These are phyloP conservation scores for Hemicordylus capensis DNA, from an alignment of 2,113 vertebrate genomes.

Conservation along the genomic window DNA sequence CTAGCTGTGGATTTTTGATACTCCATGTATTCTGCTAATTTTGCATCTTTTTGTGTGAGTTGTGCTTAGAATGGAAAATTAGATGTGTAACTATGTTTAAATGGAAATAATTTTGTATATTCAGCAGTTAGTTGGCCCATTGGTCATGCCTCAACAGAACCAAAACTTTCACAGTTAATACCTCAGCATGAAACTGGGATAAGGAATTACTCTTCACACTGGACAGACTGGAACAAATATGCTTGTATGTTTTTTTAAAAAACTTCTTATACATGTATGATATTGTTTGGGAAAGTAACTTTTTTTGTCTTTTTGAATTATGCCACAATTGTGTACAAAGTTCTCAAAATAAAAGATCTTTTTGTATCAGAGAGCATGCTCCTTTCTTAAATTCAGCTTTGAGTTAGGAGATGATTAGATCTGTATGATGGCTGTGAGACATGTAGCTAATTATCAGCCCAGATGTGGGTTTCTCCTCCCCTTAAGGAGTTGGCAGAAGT, in stretches of 20 bases:
- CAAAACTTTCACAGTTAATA: slow-evolving; percentile 76
- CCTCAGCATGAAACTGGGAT: slow-evolving; percentile 69
- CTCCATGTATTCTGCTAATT: background rate
- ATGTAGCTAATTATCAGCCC: background rate
- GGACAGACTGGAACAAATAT: slow-evolving; percentile 71
- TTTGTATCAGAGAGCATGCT: slow-evolving; percentile 47
- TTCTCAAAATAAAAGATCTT: slow-evolving; percentile 78
- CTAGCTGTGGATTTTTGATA: slow-evolving; percentile 17
- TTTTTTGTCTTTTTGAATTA: slow-evolving; percentile 68
- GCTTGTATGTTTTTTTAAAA: slow-evolving; percentile 43
- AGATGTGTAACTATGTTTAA: slow-evolving; percentile 26
- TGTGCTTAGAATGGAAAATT: slow-evolving; percentile 46
- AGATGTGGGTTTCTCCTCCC: background rate
- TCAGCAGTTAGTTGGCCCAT: slow-evolving; percentile 24
- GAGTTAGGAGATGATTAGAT: background rate
- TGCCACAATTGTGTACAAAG: slow-evolving; percentile 71
- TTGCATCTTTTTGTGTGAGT: slow-evolving; percentile 27
- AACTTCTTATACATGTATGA: slow-evolving; percentile 53
- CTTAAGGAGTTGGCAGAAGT: background rate
- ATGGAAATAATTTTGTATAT: slow-evolving; percentile 31
- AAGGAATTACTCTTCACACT: slow-evolving; percentile 57
- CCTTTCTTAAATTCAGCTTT: background rate
- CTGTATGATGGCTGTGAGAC: background rate
- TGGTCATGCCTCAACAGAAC: slow-evolving; percentile 49
- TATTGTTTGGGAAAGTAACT: slow-evolving; percentile 61